Evolutionary conservation across 2,888 invertebrate genomes (phyloP).

Genomic region (Stenurella melanura): DNA sequence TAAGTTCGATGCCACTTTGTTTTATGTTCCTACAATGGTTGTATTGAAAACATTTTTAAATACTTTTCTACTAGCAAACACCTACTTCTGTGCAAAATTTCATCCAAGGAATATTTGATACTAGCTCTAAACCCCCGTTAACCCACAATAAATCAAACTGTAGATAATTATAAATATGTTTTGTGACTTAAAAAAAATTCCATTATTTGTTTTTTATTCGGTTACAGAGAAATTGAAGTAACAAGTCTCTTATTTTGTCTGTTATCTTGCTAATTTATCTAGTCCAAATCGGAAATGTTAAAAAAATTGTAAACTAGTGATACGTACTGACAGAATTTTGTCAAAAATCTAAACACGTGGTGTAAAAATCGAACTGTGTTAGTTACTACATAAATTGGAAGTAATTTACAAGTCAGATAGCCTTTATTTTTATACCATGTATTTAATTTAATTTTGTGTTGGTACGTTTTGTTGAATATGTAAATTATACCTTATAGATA

Average conservation of each 20-base stretch:
- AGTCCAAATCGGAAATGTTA: conserved; percentile 46
- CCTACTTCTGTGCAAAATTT: too few species aligned
- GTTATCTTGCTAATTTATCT: conserved; percentile 40
- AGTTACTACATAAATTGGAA: background rate
- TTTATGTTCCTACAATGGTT: too few species aligned
- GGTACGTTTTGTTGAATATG: conserved; percentile 63
- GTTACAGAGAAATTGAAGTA: background rate
- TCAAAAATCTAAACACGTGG: conserved; percentile 20
- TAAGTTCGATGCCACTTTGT: too few species aligned
- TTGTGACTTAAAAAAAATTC: background rate
- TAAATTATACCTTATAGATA: conserved; percentile 50
- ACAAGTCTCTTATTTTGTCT: conserved; percentile 6
- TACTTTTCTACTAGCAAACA: too few species aligned
- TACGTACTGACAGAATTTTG: conserved; percentile 62
- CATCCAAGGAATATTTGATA: too few species aligned
- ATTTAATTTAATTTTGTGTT: conserved; percentile 47
- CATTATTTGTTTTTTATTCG: background rate
- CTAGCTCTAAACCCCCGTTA: too few species aligned
- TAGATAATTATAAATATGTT: conserved; percentile 7
- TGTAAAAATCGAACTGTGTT: conserved; percentile 20
- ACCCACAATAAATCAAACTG: conserved; percentile 2
- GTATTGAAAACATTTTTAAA: too few species aligned
- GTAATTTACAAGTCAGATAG: conserved; percentile 16
- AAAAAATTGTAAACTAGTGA: conserved; percentile 57
- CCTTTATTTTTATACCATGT: conserved; percentile 19